phyloP scores from a whole-genome alignment of 2,888 invertebrate genomes.

The Balanococcus diminutus region DNA sequence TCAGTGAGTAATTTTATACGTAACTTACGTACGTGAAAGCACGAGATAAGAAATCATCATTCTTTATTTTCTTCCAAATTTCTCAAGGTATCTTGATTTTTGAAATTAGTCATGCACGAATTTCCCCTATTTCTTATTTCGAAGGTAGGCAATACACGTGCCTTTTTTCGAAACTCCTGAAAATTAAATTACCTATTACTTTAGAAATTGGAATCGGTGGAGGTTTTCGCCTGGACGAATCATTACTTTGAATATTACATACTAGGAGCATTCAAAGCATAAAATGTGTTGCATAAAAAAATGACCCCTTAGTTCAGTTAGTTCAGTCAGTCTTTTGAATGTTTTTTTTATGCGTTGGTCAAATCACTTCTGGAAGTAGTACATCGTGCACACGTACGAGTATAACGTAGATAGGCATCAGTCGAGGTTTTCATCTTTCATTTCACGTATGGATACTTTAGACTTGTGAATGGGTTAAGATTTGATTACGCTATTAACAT shows the following conservation, averaged over 20 bases:
- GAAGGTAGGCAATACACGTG: too few relatives aligned
- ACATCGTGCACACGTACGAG: background rate
- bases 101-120: too few relatives aligned
- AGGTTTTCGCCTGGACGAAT: background rate
- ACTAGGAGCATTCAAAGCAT: too few relatives aligned
- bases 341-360: background rate
- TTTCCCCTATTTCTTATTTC: background rate
- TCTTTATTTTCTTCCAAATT: too few relatives aligned
- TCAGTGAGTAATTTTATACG: too few relatives aligned
- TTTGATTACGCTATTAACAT: slow-evolving; percentile 27
- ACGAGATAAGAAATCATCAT: too few relatives aligned
- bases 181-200: background rate
- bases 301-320: background rate
- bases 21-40: too few relatives aligned
- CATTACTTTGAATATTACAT: background rate
- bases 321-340: background rate
- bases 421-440: background rate
- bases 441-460: background rate
- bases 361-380: background rate
- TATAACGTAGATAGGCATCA: background rate
- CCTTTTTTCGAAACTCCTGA: background rate
- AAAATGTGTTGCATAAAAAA: background rate
- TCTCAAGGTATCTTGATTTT: too few relatives aligned
- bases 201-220: background rate
- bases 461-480: background rate